Evolutionary conservation across 2,888 invertebrate species (phyloP), one percentile per base, ranked within the genome.

Genomic region (Drosophila dives): DNA sequence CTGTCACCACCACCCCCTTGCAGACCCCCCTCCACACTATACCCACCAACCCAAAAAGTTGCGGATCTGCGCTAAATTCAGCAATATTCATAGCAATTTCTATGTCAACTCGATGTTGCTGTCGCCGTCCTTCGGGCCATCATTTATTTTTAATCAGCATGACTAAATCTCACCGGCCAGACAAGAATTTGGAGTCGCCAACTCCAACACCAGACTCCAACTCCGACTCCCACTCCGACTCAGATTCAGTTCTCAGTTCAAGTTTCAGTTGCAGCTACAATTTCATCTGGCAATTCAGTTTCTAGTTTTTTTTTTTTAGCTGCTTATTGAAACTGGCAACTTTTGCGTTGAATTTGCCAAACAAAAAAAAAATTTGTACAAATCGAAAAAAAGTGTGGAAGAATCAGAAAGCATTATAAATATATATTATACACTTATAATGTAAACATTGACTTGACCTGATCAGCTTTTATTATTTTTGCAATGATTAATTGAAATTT

Each of bases 131-230:
- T 79, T 72, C 54, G 69, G 72, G 80, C 80, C 88, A 79, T 85
- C 84, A 85, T 86, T 85, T 86, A 88, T 88, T 85, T 85, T 85
- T 85, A 85, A 85, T 85, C 85, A 85, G 88, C 80, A 71, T 80
- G 74, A 64, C 77, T 77, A 80, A 77, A 80, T 80, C 80, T 80
- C 51, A 55, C 53, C 64, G 72, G 66, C 59, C 77, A 59, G 64
- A 72, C 71, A 72, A 60, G 50, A 65, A 40, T 72, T 42, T 32
- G 54, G 59, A 59, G 63, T 48, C 55, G 23, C 50, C 55, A 56
- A 32, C 20, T 54, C 10, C 36, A 33, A 36, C 49, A 32, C 26
- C 38, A 34, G 26, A 36, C 49, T 32, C 26, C 38, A 34, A n/a
- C 54, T 36, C 2, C 56, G 29, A 29, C 29, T 29, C 29, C 5